Evolutionary conservation across 1,140 invertebrate species (phyloP).

Genomic region (Eupeodes corollae): DNA sequence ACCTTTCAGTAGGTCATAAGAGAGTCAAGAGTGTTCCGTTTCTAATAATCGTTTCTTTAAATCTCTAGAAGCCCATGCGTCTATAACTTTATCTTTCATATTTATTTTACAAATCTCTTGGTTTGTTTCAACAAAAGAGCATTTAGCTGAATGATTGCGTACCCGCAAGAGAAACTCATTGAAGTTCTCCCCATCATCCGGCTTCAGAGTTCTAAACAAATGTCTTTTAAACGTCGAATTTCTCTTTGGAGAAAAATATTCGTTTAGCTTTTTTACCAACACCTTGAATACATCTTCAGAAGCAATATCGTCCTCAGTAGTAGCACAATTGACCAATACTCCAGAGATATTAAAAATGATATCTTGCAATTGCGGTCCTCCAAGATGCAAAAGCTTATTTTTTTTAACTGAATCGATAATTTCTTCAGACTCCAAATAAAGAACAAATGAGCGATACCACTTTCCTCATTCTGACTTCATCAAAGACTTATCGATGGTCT

Average conservation of each 20-base stretch:
- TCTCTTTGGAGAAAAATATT: conserved; percentile 15
- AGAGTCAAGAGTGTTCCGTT: conserved; percentile 15
- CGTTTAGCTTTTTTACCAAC: conserved; percentile 1
- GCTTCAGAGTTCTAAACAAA: conserved; percentile 18
- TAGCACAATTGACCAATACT: conserved; percentile 6
- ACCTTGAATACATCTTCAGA: conserved; percentile 2
- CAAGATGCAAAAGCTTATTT: conserved; percentile 19
- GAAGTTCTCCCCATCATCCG: conserved; percentile 14
- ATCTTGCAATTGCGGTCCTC: conserved; percentile 24
- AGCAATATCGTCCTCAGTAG: conserved; percentile 4
- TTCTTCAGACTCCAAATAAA: conserved; percentile 6
- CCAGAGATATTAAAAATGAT: conserved; percentile 19
- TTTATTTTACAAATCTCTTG: conserved; percentile 19
- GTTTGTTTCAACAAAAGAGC: conserved; percentile 13
- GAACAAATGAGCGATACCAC: not conserved
- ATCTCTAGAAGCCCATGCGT: conserved; percentile 16
- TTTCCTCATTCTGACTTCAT: conserved; percentile 1
- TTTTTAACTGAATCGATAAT: conserved; percentile 14
- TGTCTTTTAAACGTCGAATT: conserved; percentile 22
- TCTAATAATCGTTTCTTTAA: conserved; percentile 19
- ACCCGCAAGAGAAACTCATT: conserved; percentile 16
- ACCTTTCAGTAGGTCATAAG: too few relatives aligned
- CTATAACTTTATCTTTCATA: conserved; percentile 20
- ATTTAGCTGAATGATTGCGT: conserved; percentile 21
- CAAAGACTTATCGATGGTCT: conserved; percentile 1